Conservation (phyloP, 2,113 vertebrate species). For the Tetrao urogallus region DNA sequence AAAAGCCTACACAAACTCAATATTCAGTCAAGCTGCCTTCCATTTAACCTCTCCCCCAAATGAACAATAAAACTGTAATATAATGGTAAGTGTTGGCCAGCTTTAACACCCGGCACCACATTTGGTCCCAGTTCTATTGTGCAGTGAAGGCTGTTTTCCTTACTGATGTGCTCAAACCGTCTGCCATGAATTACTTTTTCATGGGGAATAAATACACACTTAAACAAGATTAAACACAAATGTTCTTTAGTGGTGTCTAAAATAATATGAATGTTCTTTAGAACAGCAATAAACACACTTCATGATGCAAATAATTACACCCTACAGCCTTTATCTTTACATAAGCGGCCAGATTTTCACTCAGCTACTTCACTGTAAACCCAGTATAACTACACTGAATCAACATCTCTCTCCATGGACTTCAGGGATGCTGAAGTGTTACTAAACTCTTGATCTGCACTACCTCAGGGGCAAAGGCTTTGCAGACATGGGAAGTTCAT, state of each 20-base stretch:
- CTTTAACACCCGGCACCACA: not conserved
- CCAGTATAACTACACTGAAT: not conserved
- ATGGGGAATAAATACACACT: slow-evolving; percentile 55
- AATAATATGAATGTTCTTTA: slow-evolving; percentile 68
- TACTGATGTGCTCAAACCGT: slow-evolving; percentile 27
- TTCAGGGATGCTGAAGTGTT: not conserved
- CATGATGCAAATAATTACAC: slow-evolving; percentile 66
- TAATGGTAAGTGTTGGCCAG: not conserved
- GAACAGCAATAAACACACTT: slow-evolving; percentile 67
- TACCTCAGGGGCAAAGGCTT: not conserved
- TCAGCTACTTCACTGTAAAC: slow-evolving; percentile 28
- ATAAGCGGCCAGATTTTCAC: not conserved
- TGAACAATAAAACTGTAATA: not conserved
- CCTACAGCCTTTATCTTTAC: slow-evolving; percentile 58
- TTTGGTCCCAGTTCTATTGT: not conserved
- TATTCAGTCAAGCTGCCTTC: not conserved
- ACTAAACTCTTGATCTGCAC: not conserved
- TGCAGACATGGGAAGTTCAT: not conserved
- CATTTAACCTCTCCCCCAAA: not conserved
- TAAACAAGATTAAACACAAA: slow-evolving; percentile 69
- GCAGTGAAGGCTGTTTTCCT: slow-evolving; percentile 37
- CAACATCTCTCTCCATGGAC: not conserved
- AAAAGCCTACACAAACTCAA: not conserved
- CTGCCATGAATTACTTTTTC: slow-evolving; percentile 64
- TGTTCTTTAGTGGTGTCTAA: slow-evolving; percentile 59